Percentiles rank a stretch among this genome's conserved stretches.
Evolutionary conservation across 2,888 invertebrate genomes (phyloP).

Genomic region (Tolmerus cingulatus): DNA sequence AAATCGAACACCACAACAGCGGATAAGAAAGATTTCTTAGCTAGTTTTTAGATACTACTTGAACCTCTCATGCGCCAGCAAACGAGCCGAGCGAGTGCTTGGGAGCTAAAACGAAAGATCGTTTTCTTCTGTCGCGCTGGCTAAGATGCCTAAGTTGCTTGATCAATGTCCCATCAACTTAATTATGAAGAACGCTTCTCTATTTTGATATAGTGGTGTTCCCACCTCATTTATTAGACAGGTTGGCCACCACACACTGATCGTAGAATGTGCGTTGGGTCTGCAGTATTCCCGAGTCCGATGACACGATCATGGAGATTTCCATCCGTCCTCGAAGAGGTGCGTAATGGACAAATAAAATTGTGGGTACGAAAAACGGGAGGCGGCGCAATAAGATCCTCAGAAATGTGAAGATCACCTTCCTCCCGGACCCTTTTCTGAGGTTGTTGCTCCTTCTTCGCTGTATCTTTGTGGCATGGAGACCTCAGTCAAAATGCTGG

Average conservation of each 20-base stretch:
- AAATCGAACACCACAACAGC: not conserved
- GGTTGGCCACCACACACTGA: not conserved
- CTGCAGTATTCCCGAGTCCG: not conserved
- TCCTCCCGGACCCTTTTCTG: not conserved
- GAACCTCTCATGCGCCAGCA: not conserved
- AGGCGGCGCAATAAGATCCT: not conserved
- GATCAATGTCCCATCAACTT: not conserved
- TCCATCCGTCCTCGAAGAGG: not conserved
- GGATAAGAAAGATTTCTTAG: not conserved
- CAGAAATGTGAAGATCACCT: not conserved
- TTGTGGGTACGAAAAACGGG: not conserved
- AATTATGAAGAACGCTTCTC: not conserved
- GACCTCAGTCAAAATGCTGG: not conserved
- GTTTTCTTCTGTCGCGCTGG: not conserved
- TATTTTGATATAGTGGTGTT: not conserved
- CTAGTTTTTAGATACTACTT: conserved; percentile 11
- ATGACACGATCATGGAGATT: not conserved
- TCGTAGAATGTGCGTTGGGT: not conserved
- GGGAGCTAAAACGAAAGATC: not conserved
- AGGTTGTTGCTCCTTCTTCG: not conserved
- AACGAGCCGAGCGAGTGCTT: not conserved
- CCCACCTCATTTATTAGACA: not conserved
- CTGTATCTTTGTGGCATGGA: not conserved
- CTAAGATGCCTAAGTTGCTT: not conserved
- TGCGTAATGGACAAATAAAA: not conserved